Base-by-base conservation (phyloP, 2,113 vertebrate genomes). In the Rhipidura dahli region DNA sequence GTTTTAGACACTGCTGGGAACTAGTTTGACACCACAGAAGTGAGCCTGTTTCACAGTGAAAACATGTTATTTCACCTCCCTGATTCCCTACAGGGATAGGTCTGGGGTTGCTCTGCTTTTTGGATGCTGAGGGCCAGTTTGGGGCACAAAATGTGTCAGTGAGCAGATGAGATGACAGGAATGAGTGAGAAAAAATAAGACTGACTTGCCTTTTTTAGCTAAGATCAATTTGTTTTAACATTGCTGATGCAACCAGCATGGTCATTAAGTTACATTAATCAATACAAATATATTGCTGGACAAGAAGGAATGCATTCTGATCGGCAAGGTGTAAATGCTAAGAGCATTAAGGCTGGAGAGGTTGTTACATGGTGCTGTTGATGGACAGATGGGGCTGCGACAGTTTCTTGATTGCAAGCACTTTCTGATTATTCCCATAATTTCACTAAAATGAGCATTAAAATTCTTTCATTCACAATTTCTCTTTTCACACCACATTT, bases 381-480 rank as follows among this genome's bases (percentile, higher is more conserved):
- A 79, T 14, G 26, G 11, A 44, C 39, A 59, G 59, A 47, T 84
- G 70, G 54, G 30, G 13, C 51, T 49, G 40, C 23, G 45, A 57
- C 23, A 54, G 54, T 85, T 95, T 78, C 60, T 83, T 87, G 39
- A 63, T 56, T 66, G 28, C n/a, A 28, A 23, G 13, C 18, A 15
- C 61, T 83, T 93, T 54, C 70, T 93, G 64, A 94, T 44, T 94
- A 78, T 87, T 75, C 57, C 18, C 13, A 53, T 75, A 8, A 28
- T 28, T 65, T 79, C 70, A 61, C 33, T 66, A 42, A 71, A 93
- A 87, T 63, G 54, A 81, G 23, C 44, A 33, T 89, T 87, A 63
- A 94, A 94, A 64, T 92, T 13, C 84, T 80, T 84, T 90, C 78
- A 75, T 87, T 81, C 56, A 83, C 40, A 84, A 26, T 81, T 81